Evolutionary conservation across 1,140 invertebrate species (phyloP).

Genomic region (Macrocentrus cingulum): DNA sequence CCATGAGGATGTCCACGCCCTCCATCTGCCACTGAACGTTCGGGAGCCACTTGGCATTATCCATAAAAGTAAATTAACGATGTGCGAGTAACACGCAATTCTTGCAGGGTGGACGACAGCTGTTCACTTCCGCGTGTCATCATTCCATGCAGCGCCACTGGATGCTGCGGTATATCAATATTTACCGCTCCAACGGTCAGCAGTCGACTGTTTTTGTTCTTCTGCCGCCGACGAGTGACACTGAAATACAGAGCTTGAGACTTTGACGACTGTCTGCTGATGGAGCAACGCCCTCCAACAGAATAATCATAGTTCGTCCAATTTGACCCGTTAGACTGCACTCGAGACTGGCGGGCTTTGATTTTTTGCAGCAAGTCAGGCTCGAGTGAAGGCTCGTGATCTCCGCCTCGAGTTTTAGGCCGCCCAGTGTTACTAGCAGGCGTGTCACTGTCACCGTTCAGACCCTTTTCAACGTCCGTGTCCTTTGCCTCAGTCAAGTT

Average conservation of each 20-base stretch:
- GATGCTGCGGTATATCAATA: conserved; percentile 95
- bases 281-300: conserved; percentile 87
- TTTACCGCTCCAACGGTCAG: conserved; percentile 85
- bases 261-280: conserved; percentile 92
- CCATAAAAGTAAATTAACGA: conserved; percentile 48
- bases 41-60: conserved; percentile 97
- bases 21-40: conserved; percentile 99
- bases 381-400: conserved; percentile 81
- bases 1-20: conserved; percentile 96
- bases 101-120: conserved; percentile 86
- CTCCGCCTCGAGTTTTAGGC: conserved; percentile 88
- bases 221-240: conserved; percentile 71
- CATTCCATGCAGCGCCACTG: conserved; percentile 94
- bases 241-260: conserved; percentile 90
- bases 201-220: conserved; percentile 86
- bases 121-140: conserved; percentile 93
- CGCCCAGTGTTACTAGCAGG: conserved; percentile 86
- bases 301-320: conserved; percentile 87
- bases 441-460: too few species aligned
- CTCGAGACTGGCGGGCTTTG: conserved; percentile 71
- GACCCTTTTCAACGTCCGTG: conserved; percentile 84
- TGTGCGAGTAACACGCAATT: conserved; percentile 59
- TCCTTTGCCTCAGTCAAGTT: conserved; percentile 50
- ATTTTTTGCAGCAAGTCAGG: conserved; percentile 77
- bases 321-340: conserved; percentile 88